These are phyloP conservation scores for Hexactinellida sp. DNA, from an alignment of 37 sponge, comb jelly and placozoan species.

Conservation along the genomic window DNA sequence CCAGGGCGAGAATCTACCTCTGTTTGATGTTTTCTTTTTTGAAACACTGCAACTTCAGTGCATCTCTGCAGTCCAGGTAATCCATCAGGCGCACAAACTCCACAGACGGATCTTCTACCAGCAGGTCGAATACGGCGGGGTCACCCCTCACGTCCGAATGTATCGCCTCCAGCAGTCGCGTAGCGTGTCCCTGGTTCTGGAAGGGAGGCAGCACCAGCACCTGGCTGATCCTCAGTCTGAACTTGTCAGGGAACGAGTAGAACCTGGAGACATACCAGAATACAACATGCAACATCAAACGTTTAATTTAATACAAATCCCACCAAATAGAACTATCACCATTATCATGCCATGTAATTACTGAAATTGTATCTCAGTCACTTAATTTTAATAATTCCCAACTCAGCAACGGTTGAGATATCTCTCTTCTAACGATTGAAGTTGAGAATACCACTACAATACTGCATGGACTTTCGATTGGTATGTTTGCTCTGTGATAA, in stretches of 20 bases:
- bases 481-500: too few species aligned
- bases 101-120: constrained; percentile 89
- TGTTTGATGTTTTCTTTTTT: constrained; percentile 39
- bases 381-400: too few species aligned
- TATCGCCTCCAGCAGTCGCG: not conserved
- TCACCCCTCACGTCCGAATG: not conserved
- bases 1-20: not conserved
- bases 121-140: not conserved
- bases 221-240: constrained; percentile 74
- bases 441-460: too few species aligned
- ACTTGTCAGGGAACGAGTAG: constrained; percentile 83
- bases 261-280: constrained; percentile 49
- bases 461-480: too few species aligned
- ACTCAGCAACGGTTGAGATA: too few species aligned
- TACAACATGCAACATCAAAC: too few species aligned
- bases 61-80: constrained; percentile 75
- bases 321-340: too few species aligned
- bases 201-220: constrained; percentile 75
- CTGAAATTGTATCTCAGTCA: too few species aligned
- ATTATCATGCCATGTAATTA: too few species aligned
- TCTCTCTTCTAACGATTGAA: too few species aligned
- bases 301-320: too few species aligned
- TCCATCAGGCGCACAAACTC: constrained; percentile 63
- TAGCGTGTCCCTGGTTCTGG: constrained; percentile 62
- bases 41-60: constrained; percentile 33